A percentile compares a stretch with the other conserved stretches of the same genome.
These are phyloP conservation scores for Chionomys nivalis DNA, from an alignment of 2,113 vertebrate genomes.

Conservation along the genomic window DNA sequence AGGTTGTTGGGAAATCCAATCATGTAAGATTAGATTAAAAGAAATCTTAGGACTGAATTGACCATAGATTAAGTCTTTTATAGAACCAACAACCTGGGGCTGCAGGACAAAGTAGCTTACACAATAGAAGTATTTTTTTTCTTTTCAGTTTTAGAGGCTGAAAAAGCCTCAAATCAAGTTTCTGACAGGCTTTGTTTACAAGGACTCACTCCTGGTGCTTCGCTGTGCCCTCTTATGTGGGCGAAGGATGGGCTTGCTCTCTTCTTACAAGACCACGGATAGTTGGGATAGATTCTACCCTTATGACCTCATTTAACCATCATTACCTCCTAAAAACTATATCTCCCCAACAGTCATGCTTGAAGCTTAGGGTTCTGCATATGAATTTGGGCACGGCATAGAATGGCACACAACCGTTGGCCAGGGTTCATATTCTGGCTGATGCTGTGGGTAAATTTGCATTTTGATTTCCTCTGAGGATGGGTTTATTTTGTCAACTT, in stretches of 20 bases:
- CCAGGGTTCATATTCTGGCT: neutral
- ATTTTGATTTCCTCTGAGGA: conserved; percentile 29
- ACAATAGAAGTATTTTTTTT: neutral
- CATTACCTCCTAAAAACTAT: neutral
- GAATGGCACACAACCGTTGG: neutral
- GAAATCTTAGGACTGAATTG: conserved; percentile 7
- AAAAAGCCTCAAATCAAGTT: neutral
- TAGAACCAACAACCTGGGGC: neutral
- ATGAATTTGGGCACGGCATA: neutral
- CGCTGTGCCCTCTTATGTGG: neutral
- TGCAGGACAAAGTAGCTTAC: neutral
- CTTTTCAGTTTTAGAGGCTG: neutral
- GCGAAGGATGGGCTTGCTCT: no score
- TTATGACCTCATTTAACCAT: neutral
- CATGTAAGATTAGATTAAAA: conserved; percentile 4
- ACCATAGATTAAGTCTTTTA: neutral
- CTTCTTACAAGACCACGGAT: neutral
- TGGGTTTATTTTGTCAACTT: neutral
- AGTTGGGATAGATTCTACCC: neutral
- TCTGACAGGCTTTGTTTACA: neutral
- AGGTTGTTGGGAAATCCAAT: neutral
- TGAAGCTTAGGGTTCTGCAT: neutral
- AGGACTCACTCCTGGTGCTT: neutral
- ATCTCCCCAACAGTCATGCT: neutral
- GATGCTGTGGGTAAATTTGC: neutral